phyloP scores from a whole-genome alignment of 92 coral and sea anemone species.

The Palythoa grandis region DNA sequence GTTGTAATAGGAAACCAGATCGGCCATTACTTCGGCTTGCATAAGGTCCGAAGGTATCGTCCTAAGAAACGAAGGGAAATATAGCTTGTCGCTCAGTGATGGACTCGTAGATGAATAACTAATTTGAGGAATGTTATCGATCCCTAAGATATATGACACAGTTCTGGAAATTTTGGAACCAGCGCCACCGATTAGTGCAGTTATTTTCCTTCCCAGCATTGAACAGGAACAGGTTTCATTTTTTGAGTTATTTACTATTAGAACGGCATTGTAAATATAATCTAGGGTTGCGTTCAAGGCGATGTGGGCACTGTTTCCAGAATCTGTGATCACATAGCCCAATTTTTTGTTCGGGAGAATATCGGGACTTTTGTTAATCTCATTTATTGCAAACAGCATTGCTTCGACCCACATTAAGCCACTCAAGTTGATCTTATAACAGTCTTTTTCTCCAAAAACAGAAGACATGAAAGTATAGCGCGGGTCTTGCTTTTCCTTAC shows the following conservation, averaged over 20 bases:
- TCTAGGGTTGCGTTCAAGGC: constrained; percentile 82
- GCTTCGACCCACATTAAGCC: constrained; percentile 99
- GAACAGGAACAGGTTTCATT: constrained; percentile 55
- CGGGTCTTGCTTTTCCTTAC: constrained; percentile 41
- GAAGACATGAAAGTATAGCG: constrained; percentile 57
- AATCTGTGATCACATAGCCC: constrained; percentile 90
- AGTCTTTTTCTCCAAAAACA: constrained; percentile 50
- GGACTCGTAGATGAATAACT: constrained; percentile 99
- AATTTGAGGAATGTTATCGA: constrained; percentile 79
- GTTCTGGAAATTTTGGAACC: constrained; percentile 97
- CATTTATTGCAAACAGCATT: constrained; percentile 77
- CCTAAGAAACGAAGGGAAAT: constrained; percentile 88
- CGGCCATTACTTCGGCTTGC: constrained; percentile 97
- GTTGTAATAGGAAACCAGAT: constrained; percentile 62
- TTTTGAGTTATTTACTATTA: constrained; percentile 4
- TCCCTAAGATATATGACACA: constrained; percentile 70
- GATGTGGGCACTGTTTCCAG: constrained; percentile 79
- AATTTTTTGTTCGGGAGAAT: constrained; percentile 70
- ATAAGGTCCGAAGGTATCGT: constrained; percentile 95
- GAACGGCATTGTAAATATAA: constrained; percentile 43
- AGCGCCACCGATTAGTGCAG: constrained; percentile 93
- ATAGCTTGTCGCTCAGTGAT: constrained; percentile 77
- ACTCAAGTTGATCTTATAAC: constrained; percentile 73
- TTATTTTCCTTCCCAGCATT: constrained; percentile 44
- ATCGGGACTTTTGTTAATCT: constrained; percentile 63